Percentiles rank a stretch among this genome's conserved stretches.
These are phyloP conservation scores for Scaptomyza polygonia DNA, from an alignment of 2,888 invertebrate genomes.

Conservation along the genomic window DNA sequence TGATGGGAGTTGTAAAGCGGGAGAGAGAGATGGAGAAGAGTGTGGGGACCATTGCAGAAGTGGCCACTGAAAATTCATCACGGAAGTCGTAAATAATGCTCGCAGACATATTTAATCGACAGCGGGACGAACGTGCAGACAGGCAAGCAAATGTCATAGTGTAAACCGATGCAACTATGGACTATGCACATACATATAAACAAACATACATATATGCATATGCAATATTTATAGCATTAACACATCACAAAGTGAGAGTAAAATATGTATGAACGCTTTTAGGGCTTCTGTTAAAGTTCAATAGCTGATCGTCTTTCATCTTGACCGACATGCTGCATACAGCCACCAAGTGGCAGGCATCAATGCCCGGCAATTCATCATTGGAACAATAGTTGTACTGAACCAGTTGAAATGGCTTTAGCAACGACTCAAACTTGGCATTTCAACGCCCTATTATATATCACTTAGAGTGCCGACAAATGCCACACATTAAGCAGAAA, in stretches of 20 bases:
- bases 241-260: constrained; percentile 42
- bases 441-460: constrained; percentile 71
- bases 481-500: constrained; percentile 58
- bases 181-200: constrained; percentile 12
- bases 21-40: neutral
- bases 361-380: constrained; percentile 64
- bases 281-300: constrained; percentile 61
- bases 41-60: constrained; percentile 39
- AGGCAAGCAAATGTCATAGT: constrained; percentile 69
- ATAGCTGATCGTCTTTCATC: constrained; percentile 71
- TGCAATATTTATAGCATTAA: constrained; percentile 66
- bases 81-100: constrained; percentile 74
- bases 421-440: constrained; percentile 30
- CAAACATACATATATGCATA: too few species aligned
- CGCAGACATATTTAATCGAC: constrained; percentile 52
- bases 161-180: constrained; percentile 44
- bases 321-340: constrained; percentile 60
- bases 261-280: neutral
- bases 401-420: constrained; percentile 4
- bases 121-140: constrained; percentile 30
- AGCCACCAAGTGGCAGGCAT: constrained; percentile 57
- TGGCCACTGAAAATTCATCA: constrained; percentile 69
- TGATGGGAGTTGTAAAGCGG: neutral
- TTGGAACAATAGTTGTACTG: constrained; percentile 34
- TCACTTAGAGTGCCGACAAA: constrained; percentile 59